Evolutionary conservation across 2,888 invertebrate species (phyloP).

Genomic region (Cryptus armator): DNA sequence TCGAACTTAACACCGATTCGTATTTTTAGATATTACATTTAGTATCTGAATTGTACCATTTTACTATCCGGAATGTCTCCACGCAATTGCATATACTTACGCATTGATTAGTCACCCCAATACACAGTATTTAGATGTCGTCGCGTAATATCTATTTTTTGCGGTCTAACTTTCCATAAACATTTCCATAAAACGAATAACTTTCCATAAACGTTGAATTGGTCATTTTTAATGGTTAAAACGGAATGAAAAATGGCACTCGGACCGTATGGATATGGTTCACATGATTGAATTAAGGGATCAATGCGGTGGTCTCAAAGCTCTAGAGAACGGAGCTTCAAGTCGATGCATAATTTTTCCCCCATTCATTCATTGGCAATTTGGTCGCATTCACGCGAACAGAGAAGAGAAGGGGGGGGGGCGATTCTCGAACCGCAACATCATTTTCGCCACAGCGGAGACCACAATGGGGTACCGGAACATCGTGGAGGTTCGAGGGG

Average conservation of each 20-base stretch:
- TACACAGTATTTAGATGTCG: no score
- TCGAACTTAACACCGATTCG: no score
- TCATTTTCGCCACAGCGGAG: constrained; percentile 74
- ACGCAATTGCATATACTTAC: no score
- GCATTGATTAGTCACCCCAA: not conserved
- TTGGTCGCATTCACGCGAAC: constrained; percentile 77
- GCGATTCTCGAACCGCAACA: constrained; percentile 78
- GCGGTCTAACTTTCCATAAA: not conserved
- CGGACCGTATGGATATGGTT: not conserved
- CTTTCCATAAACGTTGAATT: not conserved
- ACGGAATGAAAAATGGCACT: constrained; percentile 4
- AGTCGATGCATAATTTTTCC: constrained; percentile 66
- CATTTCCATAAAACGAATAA: not conserved
- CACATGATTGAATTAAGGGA: constrained; percentile 18
- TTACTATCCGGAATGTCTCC: no score
- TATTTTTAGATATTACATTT: no score
- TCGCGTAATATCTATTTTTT: no score
- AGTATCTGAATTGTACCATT: no score
- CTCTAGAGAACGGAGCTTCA: not conserved
- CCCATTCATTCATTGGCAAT: constrained; percentile 78
- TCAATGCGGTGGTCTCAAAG: not conserved
- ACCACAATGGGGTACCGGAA: constrained; percentile 35
- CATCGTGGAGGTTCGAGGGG: constrained; percentile 46
- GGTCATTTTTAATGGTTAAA: not conserved
- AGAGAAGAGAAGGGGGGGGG: not conserved